Base-by-base conservation (phyloP, 2,888 invertebrate genomes). In the Temnothorax rugatulus region DNA sequence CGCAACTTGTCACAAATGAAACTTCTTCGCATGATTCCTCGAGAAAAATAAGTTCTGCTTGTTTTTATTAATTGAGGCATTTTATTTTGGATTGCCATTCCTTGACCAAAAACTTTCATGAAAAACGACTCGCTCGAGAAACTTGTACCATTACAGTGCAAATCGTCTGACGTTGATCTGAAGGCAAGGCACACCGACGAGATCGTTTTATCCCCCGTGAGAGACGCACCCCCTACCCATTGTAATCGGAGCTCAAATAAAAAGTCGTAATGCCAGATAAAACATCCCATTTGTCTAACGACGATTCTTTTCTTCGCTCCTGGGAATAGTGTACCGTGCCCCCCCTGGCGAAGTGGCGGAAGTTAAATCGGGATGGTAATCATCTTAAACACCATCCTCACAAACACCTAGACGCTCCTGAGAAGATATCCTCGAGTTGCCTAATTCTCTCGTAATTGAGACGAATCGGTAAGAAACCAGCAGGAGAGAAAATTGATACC, bases 241-340 rank as follows among this genome's bases (percentile, higher is more conserved):
- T 89, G 92, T 93, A 94, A 94, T 94, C 94, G 93, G 91, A 90
- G 92, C 91, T 93, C 93, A 92, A 94, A 94, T 94, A 94, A 94
- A 95, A 94, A 93, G 92, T 91, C 92, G 91, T 93, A 93, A 94
- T 93, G 91, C 92, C 93, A 92, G 94, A 95, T 94, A 95, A 95
- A 95, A 93, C 93, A 91, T 92, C 91, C 93, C 94, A 94, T 95
- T 95, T 95, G 93, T 95, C 94, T 92, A 92, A 93, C 92, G 92
- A 92, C 92, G 92, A 94, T 94, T 93, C 94, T 94, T 94, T 92
- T 92, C 89, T 64, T 87, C 79, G 77, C 57, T 57, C 66, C 15
- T 74, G 66, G 85, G 59, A 77, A 87, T 63, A 85, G 69, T 79
- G 44, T 77, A 64, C 84, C 77, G 57, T 68, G 71, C 61, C 69